Evolutionary conservation across 1,140 invertebrate genomes (phyloP), one percentile per base, ranked within the genome.

Genomic region (Drosophila pseudoananassae): DNA sequence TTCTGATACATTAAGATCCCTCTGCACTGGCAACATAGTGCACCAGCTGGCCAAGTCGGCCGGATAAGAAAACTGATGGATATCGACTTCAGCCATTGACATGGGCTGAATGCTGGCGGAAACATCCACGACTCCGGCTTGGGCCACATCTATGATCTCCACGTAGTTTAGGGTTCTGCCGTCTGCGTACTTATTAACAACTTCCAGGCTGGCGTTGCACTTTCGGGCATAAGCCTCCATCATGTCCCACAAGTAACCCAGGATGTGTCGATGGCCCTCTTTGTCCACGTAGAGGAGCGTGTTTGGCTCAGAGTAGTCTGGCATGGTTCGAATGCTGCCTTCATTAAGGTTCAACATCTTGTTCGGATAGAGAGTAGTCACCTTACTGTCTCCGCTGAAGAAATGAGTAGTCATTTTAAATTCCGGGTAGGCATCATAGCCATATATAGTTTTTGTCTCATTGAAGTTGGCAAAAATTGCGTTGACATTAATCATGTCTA

Each of bases 281-380:
- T 47, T 17, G 20, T 85, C 77, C 0, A 40, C 6, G 27, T 81
- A 72, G 15, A 87, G 47, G 9, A 85, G 78, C 0, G 82, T 78
- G 7, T 78, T 88, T 4, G 82, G 82, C n/a, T 82, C 82, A 0
- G 82, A 87, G 9, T 68, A 72, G 53, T 85, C 82, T 0, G 82
- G 82, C 6, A 87, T 50, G 0, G 83, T 82, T 2, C 74, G 63
- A 0, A 85, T 25, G 0, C 0, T 4, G n/a, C 29, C 57, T 0
- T 54, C 64, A 3, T 55, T 47, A 0, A 85, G 36, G 15, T 85
- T 46, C 2, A n/a, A 6, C 1, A 57, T 58, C 52, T 85, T 87
- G n/a, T 85, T 56, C 1, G 76, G 66, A 38, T 73, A 84, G 1
- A 83, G 29, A 2, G 20, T 38, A 1, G 10, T 4, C 0, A 31